Evolutionary conservation across 2,888 invertebrate genomes (phyloP).

Genomic region (Catocala sponsa): DNA sequence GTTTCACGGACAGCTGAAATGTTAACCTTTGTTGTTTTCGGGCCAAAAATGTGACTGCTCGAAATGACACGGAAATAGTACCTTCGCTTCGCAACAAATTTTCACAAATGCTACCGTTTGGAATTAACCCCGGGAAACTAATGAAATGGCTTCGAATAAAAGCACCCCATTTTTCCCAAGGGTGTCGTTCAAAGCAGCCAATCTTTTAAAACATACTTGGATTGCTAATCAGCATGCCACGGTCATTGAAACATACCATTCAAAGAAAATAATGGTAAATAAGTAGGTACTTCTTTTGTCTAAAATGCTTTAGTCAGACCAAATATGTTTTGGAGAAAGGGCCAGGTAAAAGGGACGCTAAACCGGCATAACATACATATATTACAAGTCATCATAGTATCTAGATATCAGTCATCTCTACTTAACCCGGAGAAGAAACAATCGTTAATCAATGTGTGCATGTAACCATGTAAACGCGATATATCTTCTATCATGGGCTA

Average conservation of each 20-base stretch:
- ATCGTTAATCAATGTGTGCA: no score
- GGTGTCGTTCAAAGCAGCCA: constrained; percentile 5
- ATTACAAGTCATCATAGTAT: no score
- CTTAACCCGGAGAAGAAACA: no score
- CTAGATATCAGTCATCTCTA: no score
- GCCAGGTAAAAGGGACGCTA: no score
- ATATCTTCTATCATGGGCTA: not conserved
- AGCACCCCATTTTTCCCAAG: constrained; percentile 5
- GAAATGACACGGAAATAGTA: constrained; percentile 16
- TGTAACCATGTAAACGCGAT: not conserved
- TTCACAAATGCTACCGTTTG: constrained; percentile 17
- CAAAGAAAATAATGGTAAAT: not conserved
- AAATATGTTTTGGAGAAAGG: no score
- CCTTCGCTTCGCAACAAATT: constrained; percentile 9
- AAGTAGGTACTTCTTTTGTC: not conserved
- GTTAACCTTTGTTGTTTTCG: constrained; percentile 38
- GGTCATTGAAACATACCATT: not conserved
- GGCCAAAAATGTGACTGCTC: constrained; percentile 45
- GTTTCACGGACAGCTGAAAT: constrained; percentile 51
- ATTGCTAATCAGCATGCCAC: constrained; percentile 7
- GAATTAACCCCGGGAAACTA: constrained; percentile 8
- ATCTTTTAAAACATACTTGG: constrained; percentile 10
- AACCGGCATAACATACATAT: no score
- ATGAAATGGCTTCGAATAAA: constrained; percentile 11
- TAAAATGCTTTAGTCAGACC: no score